A percentile compares a stretch with the other conserved stretches of the same genome.
phyloP scores from a whole-genome alignment of 2,797 vertebrate genomes.

The Darevskia mixta region DNA sequence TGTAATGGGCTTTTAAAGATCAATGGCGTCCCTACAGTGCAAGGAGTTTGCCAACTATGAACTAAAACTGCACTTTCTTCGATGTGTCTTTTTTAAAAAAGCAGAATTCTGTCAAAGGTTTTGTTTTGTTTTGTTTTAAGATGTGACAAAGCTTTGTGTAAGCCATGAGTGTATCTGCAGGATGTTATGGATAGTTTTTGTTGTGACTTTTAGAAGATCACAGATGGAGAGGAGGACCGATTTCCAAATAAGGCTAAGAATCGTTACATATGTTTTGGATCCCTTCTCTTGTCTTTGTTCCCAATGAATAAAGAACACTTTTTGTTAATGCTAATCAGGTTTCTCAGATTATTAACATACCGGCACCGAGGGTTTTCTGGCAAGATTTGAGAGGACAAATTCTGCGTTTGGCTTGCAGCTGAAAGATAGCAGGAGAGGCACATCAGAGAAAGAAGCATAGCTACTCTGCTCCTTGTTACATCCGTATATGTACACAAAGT shows the following conservation, averaged over 20 bases:
- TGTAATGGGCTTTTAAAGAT: constrained; percentile 73
- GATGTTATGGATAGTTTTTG: constrained; percentile 52
- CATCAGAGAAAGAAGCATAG: background rate
- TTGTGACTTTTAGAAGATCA: constrained; percentile 49
- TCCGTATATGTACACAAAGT: background rate
- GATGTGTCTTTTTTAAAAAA: constrained; percentile 39
- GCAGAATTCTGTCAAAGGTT: constrained; percentile 67
- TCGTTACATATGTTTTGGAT: constrained; percentile 45
- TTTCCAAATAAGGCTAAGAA: constrained; percentile 48
- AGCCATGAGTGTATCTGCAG: constrained; percentile 40
- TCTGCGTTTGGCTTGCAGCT: background rate
- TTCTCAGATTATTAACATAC: constrained; percentile 36
- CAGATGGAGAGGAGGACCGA: constrained; percentile 25
- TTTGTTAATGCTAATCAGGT: constrained; percentile 15
- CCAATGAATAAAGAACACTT: constrained; percentile 7
- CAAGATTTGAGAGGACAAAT: constrained; percentile 9
- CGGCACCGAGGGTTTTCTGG: constrained; percentile 12
- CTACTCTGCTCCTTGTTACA: background rate
- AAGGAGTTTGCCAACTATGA: constrained; percentile 71
- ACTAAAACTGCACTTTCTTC: constrained; percentile 21
- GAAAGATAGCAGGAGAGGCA: constrained; percentile 36
- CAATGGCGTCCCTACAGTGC: constrained; percentile 73
- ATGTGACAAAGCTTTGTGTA: constrained; percentile 50
- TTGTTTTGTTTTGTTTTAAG: background rate
- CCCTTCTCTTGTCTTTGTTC: constrained; percentile 27